Base-by-base conservation (phyloP, 2,888 invertebrate species). In the Amiota minor region DNA sequence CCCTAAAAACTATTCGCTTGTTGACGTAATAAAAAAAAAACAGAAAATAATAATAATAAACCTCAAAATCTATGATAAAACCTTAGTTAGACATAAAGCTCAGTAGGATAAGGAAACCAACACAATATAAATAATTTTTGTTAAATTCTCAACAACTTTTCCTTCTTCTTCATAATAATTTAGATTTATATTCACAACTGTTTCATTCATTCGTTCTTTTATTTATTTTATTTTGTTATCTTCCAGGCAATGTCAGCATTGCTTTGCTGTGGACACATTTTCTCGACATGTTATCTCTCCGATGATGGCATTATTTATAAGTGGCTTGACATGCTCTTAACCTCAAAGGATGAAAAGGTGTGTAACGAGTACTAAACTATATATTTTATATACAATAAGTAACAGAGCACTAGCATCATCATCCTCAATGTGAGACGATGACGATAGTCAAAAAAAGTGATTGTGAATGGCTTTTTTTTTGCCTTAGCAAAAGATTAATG, bases 181-280 rank as follows among this genome's bases (percentile, higher is more conserved):
- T 50, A 35, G 50, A n/a, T 53, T 18, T 12, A 61, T 20, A 61
- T 16, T 50, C n/a, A 2, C 20, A 55, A 0, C 55, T 71, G 10
- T n/a, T 9, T 53, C 18, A 11, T 69, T 9, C 18, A 69, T 18
- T 56, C 56, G 10, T 56, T 18, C 46, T 47, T 70, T 9, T 20
- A 64, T 45, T 18, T 20, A 35, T 53, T 68, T 53, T 68, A 11
- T 50, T 2, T 53, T 20, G 14, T 64, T 50, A 50, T 73, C 67
- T 75, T 92, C 71, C 92, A 97, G 91, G 98, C 99, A 1, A 98
- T 99, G 96, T 97, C 98, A 76, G 96, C 98, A 11, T 91, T 99
- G 45, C 92, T 99, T 1, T 98, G 98, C 88, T 98, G 98, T 89
- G 99, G 99, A 0, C 95, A 98, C 0, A 96, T 97, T 83, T 99